phyloP scores from a whole-genome alignment of 2,888 invertebrate genomes.

The Exephanes ischioxanthus region DNA sequence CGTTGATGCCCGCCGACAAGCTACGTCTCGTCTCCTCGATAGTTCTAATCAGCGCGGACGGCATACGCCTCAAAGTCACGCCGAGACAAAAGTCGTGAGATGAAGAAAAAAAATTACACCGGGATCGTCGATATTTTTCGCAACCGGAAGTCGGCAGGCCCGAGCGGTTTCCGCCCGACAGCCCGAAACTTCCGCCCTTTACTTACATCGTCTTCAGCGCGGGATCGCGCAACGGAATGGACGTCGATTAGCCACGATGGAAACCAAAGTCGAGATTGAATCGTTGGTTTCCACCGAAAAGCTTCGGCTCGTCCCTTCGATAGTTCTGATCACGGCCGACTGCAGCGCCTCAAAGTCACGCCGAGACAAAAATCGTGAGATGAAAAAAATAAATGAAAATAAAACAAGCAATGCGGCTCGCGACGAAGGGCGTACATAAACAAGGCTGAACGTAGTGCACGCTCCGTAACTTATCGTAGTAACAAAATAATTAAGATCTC shows the following conservation, averaged over 20 bases:
- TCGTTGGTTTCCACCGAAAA: constrained; percentile 83
- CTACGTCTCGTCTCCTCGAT: constrained; percentile 84
- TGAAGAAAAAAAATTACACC: constrained; percentile 71
- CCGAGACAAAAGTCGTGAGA: constrained; percentile 68
- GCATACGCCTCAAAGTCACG: constrained; percentile 76
- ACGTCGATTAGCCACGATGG: constrained; percentile 82
- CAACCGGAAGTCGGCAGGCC: constrained; percentile 86
- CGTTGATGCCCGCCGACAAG: constrained; percentile 83
- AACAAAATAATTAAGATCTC: constrained; percentile 11
- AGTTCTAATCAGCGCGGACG: constrained; percentile 82
- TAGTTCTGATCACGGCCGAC: constrained; percentile 83
- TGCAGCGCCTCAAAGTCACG: constrained; percentile 76
- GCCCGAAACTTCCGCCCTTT: constrained; percentile 81
- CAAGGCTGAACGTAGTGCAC: constrained; percentile 6
- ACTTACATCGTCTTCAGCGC: constrained; percentile 85
- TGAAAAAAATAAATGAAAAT: not conserved
- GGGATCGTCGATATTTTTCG: constrained; percentile 85
- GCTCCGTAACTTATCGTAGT: constrained; percentile 17
- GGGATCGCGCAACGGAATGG: constrained; percentile 84
- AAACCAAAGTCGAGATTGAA: constrained; percentile 83
- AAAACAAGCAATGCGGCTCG: not conserved
- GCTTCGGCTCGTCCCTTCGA: constrained; percentile 84
- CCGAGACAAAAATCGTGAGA: constrained; percentile 68
- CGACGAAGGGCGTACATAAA: not conserved
- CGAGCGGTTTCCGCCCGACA: constrained; percentile 85